Evolutionary conservation across 2,797 vertebrate genomes (phyloP), one percentile per base, ranked within the genome.

Genomic region (Helarctos malayanus): DNA sequence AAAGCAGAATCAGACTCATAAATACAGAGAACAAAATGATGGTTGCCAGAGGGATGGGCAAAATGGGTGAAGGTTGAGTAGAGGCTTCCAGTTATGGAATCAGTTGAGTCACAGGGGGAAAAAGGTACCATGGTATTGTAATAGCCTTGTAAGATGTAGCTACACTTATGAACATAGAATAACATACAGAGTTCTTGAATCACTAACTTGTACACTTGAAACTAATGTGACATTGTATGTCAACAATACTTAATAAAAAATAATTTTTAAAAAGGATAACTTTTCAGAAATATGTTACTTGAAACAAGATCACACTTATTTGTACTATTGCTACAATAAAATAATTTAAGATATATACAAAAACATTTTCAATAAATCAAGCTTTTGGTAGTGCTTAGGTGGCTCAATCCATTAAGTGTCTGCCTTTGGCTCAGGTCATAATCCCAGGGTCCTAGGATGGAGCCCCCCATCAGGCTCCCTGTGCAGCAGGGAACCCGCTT

Each of bases 271-370:
- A 75, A 75, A 75, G 71, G 25, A 27, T 49, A 83, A 35, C 47
- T 45, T 93, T 97, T 95, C 63, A 97, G 73, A 94, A 97, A 73
- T 35, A 82, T 41, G 38, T 95, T 94, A 69, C n/a, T 81, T 95
- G 23, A 97, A 80, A 78, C 12, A 78, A 92, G 45, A 80, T 41
- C 5, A 9, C 49, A 63, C 61, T 27, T 86, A 87, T 68, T 83
- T 94, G 56, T 76, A 96, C 15, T 32, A 90, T 1, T 84, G 14
- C 12, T 79, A 84, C 29, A 91, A 84, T 94, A 90, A 86, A 92
- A 61, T 54, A 86, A 90, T 88, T 35, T 35, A 96, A 94, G 15
- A 21, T 75, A 85, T 10, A 83, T 3, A 47, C 3, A 91, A 89
- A 85, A 88, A 54, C 19, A 83, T 76, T 61, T 92, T 85, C 38